These are phyloP conservation scores for Hiodon tergisus DNA, from an alignment of 2,113 vertebrate species.

Conservation along the genomic window DNA sequence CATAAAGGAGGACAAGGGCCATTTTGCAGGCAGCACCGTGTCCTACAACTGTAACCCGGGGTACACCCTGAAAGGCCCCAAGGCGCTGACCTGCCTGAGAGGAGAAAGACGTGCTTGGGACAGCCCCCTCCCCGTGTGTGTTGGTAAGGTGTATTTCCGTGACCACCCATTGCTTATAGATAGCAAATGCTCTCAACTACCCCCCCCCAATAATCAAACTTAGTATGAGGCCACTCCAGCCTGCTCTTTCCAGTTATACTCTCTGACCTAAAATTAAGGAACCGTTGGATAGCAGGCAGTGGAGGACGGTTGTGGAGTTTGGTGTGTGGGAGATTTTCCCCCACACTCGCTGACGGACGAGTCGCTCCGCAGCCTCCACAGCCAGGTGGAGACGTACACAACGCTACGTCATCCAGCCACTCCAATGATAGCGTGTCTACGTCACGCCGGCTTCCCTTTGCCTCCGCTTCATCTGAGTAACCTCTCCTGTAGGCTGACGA, in stretches of 20 bases:
- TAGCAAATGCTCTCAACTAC: too few relatives aligned
- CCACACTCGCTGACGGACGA: too few relatives aligned
- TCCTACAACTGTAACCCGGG: slow-evolving; percentile 89
- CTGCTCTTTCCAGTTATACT: too few relatives aligned
- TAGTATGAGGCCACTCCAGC: too few relatives aligned
- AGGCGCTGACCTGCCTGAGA: slow-evolving; percentile 77
- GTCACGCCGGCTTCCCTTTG: background rate
- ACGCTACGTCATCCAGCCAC: fast-evolving
- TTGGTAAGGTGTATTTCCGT: slow-evolving; percentile 66
- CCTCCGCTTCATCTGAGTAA: background rate
- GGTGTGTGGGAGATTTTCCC: too few relatives aligned
- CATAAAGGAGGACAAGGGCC: slow-evolving; percentile 88
- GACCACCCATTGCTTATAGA: fast-evolving
- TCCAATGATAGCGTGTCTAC: fast-evolving
- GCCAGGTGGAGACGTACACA: too few relatives aligned
- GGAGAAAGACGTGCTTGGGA: slow-evolving; percentile 93
- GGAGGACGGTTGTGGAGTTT: too few relatives aligned
- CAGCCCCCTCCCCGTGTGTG: slow-evolving; percentile 79
- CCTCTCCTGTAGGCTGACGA: background rate
- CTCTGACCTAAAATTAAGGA: too few relatives aligned
- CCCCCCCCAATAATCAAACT: too few relatives aligned
- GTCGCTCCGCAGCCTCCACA: too few relatives aligned
- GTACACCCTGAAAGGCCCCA: slow-evolving; percentile 77
- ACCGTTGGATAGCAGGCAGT: too few relatives aligned
- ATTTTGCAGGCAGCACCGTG: slow-evolving; percentile 89